A percentile compares a stretch with the other conserved stretches of the same genome.
These are phyloP conservation scores for Eulemur macaco DNA, from an alignment of 2,113 vertebrate genomes.

Conservation along the genomic window DNA sequence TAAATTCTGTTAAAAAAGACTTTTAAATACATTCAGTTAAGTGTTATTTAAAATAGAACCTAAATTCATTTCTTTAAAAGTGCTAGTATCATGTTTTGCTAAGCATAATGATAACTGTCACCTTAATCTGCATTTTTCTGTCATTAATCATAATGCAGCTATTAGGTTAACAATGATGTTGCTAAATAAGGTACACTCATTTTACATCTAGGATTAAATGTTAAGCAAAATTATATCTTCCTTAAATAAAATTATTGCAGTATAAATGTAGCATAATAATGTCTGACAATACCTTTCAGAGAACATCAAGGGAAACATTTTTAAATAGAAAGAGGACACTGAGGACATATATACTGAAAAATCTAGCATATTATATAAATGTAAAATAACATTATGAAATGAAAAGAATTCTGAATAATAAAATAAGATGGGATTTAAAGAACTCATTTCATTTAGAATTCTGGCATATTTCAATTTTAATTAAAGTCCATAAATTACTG, in stretches of 20 bases:
- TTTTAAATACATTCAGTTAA: slow-evolving; percentile 53
- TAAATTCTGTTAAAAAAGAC: slow-evolving; percentile 45
- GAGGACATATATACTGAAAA: background rate
- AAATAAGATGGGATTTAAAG: background rate
- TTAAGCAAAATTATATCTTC: slow-evolving; percentile 70
- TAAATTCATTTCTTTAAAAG: slow-evolving; percentile 40
- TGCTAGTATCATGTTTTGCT: slow-evolving; percentile 53
- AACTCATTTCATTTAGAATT: background rate
- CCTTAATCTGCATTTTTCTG: slow-evolving; percentile 54
- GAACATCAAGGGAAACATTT: background rate
- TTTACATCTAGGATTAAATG: slow-evolving; percentile 55
- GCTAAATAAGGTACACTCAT: slow-evolving; percentile 68
- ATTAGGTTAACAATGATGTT: slow-evolving; percentile 71
- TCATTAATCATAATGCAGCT: slow-evolving; percentile 68
- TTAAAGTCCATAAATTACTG: background rate
- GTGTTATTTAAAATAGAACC: slow-evolving; percentile 64
- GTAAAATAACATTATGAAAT: background rate
- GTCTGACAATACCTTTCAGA: slow-evolving; percentile 49
- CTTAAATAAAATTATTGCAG: slow-evolving; percentile 62
- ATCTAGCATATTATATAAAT: background rate
- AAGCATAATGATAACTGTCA: slow-evolving; percentile 69
- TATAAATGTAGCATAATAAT: slow-evolving; percentile 63
- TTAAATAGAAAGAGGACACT: slow-evolving; percentile 21
- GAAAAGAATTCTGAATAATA: background rate
- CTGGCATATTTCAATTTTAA: background rate